A percentile compares a stretch with the other conserved stretches of the same genome.
Evolutionary conservation across 2,113 vertebrate species (phyloP).

Genomic region (Picathartes gymnocephalus): DNA sequence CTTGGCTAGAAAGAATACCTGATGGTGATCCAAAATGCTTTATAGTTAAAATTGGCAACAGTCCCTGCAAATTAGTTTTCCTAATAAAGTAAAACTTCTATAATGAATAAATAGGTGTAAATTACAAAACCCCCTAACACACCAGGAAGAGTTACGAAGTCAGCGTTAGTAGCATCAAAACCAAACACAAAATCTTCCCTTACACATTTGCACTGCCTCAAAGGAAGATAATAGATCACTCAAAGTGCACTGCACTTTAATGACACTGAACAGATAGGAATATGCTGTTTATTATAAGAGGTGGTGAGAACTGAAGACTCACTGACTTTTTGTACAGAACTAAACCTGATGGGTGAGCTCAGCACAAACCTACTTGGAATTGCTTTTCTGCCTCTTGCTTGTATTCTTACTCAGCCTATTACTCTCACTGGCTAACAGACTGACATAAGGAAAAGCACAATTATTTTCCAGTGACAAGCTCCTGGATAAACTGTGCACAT

Average conservation of each 20-base stretch:
- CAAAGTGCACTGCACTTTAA: slow-evolving; percentile 26
- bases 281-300: neutral
- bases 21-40: neutral
- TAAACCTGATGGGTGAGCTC: neutral
- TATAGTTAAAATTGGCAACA: neutral
- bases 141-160: neutral
- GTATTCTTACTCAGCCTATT: neutral
- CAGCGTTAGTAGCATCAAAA: neutral
- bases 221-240: neutral
- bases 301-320: neutral
- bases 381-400: neutral
- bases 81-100: neutral
- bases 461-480: neutral
- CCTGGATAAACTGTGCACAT: neutral
- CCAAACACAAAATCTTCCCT: neutral
- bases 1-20: neutral
- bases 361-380: neutral
- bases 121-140: neutral
- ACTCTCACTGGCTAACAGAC: neutral
- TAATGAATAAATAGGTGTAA: neutral
- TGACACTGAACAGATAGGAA: slow-evolving; percentile 6
- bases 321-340: neutral
- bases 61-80: neutral
- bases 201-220: neutral
- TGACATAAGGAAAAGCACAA: neutral